Conservation (phyloP, 1,140 invertebrate species). For the Diploscapter pachys region DNA sequence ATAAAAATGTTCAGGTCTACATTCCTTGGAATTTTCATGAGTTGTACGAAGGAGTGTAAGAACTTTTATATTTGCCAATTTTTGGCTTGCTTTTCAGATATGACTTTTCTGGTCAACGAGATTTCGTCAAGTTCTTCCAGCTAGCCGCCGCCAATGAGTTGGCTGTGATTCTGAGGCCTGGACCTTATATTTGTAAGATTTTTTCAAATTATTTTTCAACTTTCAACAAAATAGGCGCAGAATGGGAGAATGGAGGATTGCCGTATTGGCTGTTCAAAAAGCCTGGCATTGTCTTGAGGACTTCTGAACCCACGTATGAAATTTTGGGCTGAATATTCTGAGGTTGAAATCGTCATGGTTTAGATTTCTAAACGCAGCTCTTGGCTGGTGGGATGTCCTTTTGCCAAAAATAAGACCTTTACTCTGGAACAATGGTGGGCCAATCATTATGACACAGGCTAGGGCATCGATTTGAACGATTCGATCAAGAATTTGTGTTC, state of each 20-base stretch:
- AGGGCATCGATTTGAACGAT: conserved; percentile 59
- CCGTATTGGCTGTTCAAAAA: conserved; percentile 40
- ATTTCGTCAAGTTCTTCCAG: conserved; percentile 57
- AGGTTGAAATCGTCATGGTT: background rate
- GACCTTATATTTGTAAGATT: conserved; percentile 63
- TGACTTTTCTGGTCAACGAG: conserved; percentile 10
- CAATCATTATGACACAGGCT: conserved; percentile 66
- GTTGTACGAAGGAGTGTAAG: conserved; percentile 4
- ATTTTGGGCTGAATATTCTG: conserved; percentile 1
- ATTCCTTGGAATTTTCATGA: conserved; percentile 80
- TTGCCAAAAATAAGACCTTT: conserved; percentile 55
- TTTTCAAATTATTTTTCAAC: too few relatives aligned
- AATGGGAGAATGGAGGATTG: conserved; percentile 66
- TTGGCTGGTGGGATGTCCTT: conserved; percentile 29
- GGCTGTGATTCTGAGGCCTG: conserved; percentile 62
- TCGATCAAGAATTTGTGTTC: background rate
- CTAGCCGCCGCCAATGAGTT: conserved; percentile 62
- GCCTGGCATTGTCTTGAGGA: conserved; percentile 17
- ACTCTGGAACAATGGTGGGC: conserved; percentile 63
- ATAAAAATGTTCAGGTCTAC: conserved; percentile 55
- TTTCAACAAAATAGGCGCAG: conserved; percentile 64
- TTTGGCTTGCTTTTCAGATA: conserved; percentile 1
- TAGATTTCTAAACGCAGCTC: conserved; percentile 21
- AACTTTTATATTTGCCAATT: conserved; percentile 61
- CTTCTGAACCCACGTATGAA: conserved; percentile 18